Evolutionary conservation across 2,113 vertebrate species (phyloP).

Genomic region (Lagopus leucura): DNA sequence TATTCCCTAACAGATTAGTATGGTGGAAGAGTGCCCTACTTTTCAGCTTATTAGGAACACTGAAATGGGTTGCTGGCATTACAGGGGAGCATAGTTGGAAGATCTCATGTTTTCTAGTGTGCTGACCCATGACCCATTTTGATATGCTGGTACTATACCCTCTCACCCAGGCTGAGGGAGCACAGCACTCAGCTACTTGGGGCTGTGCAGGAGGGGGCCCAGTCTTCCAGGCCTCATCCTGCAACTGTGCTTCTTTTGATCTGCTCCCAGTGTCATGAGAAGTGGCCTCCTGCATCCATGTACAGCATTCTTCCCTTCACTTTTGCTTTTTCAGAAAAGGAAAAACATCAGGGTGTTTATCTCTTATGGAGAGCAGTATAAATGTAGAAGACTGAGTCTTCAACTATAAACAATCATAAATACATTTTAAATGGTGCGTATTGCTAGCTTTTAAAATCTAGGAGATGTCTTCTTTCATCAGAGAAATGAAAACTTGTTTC

Average conservation of each 20-base stretch:
- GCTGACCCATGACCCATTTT: rapidly evolving
- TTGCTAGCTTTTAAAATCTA: background rate
- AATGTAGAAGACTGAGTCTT: background rate
- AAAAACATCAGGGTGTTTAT: background rate
- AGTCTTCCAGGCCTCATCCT: rapidly evolving
- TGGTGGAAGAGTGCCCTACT: rapidly evolving
- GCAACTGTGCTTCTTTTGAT: background rate
- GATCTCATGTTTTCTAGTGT: background rate
- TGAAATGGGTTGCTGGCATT: background rate
- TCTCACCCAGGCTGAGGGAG: background rate
- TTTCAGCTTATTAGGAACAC: background rate
- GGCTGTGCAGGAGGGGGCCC: rapidly evolving
- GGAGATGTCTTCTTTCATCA: background rate
- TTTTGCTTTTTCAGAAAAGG: background rate
- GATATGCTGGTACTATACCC: background rate
- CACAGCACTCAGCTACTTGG: background rate
- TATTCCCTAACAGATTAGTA: background rate
- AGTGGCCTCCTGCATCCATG: background rate
- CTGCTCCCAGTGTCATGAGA: rapidly evolving
- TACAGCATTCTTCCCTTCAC: background rate
- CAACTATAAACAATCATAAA: background rate
- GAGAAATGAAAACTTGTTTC: background rate
- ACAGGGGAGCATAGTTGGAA: background rate
- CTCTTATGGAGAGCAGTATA: background rate
- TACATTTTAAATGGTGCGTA: background rate